Percentiles rank a stretch among this genome's conserved stretches.
These are phyloP conservation scores for Dasysyrphus albostriatus DNA, from an alignment of 2,888 invertebrate species.

Conservation along the genomic window DNA sequence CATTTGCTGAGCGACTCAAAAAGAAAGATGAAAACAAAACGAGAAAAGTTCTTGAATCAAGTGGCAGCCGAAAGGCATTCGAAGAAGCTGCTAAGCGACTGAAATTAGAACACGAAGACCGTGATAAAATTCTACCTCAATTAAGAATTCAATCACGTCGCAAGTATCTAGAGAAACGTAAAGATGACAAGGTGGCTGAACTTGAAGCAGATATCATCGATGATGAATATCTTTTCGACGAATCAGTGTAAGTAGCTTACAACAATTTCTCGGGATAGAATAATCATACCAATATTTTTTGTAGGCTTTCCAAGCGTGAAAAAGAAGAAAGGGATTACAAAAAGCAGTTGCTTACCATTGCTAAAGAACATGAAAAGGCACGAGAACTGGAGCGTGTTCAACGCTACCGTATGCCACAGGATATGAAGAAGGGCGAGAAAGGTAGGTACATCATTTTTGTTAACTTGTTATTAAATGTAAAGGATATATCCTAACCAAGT, in stretches of 20 bases:
- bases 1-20: slow-evolving; percentile 94
- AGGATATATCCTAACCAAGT: no score
- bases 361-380: slow-evolving; percentile 97
- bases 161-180: slow-evolving; percentile 97
- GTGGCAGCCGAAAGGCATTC: slow-evolving; percentile 88
- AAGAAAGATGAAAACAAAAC: slow-evolving; percentile 95
- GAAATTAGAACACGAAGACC: slow-evolving; percentile 93
- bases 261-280: background rate
- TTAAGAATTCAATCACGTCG: slow-evolving; percentile 95
- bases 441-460: slow-evolving; percentile 81
- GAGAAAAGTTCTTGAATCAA: slow-evolving; percentile 89
- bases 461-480: no score
- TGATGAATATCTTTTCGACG: slow-evolving; percentile 97
- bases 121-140: slow-evolving; percentile 94
- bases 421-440: slow-evolving; percentile 89
- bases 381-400: slow-evolving; percentile 96
- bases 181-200: slow-evolving; percentile 97
- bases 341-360: slow-evolving; percentile 94
- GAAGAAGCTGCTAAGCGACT: slow-evolving; percentile 96
- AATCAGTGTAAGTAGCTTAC: slow-evolving; percentile 88
- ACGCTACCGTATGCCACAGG: slow-evolving; percentile 97
- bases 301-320: slow-evolving; percentile 93
- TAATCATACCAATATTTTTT: background rate
- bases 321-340: slow-evolving; percentile 94
- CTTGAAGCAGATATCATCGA: slow-evolving; percentile 97